These are phyloP conservation scores for mouse (Mus musculus) DNA, from an alignment of 2,113 vertebrate species.

Conservation along the genomic window GRCm39 chr16:92115001-92115500, in stretches of 20 bases:
- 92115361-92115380: no score
- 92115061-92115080: neutral
- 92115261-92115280: neutral
- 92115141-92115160: neutral
- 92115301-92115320: neutral
- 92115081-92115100: neutral
- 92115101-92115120: neutral
- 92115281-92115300: neutral
- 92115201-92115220: neutral
- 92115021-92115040: neutral
- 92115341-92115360: no score
- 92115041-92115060: neutral
- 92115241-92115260: neutral
- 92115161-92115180: neutral
- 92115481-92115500: no score
- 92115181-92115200: neutral
- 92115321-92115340: neutral
- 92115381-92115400: no score
- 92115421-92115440: no score
- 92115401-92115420: no score
- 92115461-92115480: no score
- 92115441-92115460: no score
- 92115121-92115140: neutral
- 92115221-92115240: neutral
- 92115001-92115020: neutral